phyloP scores from a whole-genome alignment of 2,888 invertebrate species.

The Xestia ashworthii region DNA sequence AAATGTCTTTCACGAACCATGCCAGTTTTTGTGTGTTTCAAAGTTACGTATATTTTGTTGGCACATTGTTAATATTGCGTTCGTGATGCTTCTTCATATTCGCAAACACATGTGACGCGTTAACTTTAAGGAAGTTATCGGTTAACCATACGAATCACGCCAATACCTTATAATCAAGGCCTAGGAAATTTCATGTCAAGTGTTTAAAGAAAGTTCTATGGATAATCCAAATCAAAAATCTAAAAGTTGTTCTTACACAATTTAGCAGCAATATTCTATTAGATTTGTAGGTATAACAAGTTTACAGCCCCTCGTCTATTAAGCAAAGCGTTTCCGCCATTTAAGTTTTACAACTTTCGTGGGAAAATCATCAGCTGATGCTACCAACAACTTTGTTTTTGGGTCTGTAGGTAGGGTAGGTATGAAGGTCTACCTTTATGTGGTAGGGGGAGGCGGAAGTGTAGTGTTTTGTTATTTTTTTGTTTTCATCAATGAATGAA shows the following conservation, averaged over 20 bases:
- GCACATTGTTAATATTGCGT: not conserved
- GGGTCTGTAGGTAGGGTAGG: slow-evolving; percentile 12
- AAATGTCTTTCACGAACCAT: not conserved
- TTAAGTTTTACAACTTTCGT: slow-evolving; percentile 57
- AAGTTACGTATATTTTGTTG: not conserved
- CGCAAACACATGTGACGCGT: not conserved
- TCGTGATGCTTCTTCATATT: not conserved
- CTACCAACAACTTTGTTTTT: slow-evolving; percentile 40
- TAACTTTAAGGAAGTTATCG: not conserved
- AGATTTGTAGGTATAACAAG: slow-evolving; percentile 53
- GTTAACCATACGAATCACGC: not conserved
- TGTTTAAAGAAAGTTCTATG: not conserved
- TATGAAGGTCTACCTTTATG: slow-evolving; percentile 1
- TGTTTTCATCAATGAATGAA: not conserved
- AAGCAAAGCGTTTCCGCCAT: slow-evolving; percentile 49
- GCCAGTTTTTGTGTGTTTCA: not conserved
- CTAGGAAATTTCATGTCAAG: not conserved
- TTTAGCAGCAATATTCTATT: slow-evolving; percentile 28
- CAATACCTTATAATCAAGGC: not conserved
- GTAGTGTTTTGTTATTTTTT: not conserved
- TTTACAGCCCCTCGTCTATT: slow-evolving; percentile 43
- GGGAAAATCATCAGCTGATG: slow-evolving; percentile 52
- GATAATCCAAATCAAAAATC: not conserved
- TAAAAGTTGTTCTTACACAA: not conserved
- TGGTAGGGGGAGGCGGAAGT: not conserved